Conservation (phyloP, 2,113 vertebrate genomes). For the Clarias macrocephalus region DNA sequence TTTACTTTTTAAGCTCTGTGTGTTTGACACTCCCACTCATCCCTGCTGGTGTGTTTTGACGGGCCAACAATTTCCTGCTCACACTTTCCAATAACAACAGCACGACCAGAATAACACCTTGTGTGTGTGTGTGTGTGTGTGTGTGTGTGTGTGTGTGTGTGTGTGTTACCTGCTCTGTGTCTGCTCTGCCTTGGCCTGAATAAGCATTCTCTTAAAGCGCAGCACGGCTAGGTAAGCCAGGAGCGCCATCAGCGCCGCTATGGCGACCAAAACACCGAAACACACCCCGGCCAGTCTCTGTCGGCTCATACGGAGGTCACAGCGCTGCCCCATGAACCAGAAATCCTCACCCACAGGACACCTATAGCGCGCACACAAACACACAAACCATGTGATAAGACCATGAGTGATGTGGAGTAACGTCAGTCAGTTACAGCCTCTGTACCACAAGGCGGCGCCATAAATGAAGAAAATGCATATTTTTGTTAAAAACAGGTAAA, state of each 20-base stretch:
- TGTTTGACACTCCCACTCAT: not conserved
- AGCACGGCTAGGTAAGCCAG: constrained; percentile 72
- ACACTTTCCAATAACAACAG: constrained; percentile 43
- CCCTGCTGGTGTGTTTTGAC: constrained; percentile 24
- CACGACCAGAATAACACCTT: not conserved
- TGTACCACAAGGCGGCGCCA: not conserved
- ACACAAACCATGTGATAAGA: not conserved
- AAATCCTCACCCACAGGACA: constrained; percentile 83
- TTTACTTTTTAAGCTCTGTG: not conserved
- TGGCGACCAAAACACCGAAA: constrained; percentile 70
- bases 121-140: not conserved
- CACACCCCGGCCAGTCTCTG: constrained; percentile 73
- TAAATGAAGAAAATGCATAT: not conserved
- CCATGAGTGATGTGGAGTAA: too few relatives aligned
- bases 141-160: constrained; percentile 12
- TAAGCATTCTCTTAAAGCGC: constrained; percentile 77
- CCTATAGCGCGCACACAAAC: constrained; percentile 56
- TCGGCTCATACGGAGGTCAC: constrained; percentile 80
- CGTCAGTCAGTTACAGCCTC: too few relatives aligned
- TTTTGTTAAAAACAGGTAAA: too few relatives aligned
- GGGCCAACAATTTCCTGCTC: constrained; percentile 24
- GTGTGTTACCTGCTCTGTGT: constrained; percentile 82
- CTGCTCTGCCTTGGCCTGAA: constrained; percentile 84
- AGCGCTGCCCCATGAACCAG: constrained; percentile 85
- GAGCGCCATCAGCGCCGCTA: constrained; percentile 65